Conservation (phyloP, 2,888 invertebrate species). For the Caenorhabditis drosophilae region DNA sequence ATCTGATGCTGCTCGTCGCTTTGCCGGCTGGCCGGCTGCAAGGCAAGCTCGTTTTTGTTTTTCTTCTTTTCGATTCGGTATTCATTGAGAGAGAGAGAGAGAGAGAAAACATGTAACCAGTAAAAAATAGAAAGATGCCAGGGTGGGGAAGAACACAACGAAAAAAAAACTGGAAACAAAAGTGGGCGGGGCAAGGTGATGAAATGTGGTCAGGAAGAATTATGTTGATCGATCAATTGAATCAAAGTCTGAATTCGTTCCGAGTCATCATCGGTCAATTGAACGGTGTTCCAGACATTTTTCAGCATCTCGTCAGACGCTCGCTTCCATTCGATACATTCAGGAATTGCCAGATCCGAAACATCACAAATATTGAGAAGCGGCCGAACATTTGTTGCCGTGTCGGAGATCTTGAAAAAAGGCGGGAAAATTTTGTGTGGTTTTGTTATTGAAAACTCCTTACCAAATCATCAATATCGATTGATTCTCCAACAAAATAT, state of each 20-base stretch:
- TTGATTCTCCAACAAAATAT: conserved; percentile 31
- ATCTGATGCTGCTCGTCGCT: no score
- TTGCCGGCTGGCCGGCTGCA: no score
- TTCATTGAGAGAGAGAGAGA: no score
- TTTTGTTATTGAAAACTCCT: background rate
- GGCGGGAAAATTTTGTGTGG: no score
- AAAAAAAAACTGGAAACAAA: no score
- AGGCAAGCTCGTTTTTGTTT: no score
- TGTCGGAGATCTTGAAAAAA: conserved; percentile 42
- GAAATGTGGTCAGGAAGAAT: no score
- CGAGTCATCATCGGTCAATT: conserved; percentile 22
- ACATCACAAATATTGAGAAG: conserved; percentile 39
- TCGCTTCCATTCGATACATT: conserved; percentile 49
- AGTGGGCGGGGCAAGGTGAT: no score
- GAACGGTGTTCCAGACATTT: conserved; percentile 21
- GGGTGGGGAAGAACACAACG: no score
- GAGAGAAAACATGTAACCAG: no score
- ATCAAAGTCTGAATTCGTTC: conserved; percentile 19
- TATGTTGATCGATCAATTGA: conserved; percentile 28
- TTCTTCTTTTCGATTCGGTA: no score
- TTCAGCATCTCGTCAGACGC: conserved; percentile 19
- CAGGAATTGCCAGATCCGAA: conserved; percentile 43
- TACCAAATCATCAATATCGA: conserved; percentile 41
- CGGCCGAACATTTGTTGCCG: conserved; percentile 29
- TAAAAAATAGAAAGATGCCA: no score